Percentiles rank a stretch among this genome's conserved stretches.
Evolutionary conservation across 2,888 invertebrate genomes (phyloP).

Genomic region (Limnephilus marmoratus): DNA sequence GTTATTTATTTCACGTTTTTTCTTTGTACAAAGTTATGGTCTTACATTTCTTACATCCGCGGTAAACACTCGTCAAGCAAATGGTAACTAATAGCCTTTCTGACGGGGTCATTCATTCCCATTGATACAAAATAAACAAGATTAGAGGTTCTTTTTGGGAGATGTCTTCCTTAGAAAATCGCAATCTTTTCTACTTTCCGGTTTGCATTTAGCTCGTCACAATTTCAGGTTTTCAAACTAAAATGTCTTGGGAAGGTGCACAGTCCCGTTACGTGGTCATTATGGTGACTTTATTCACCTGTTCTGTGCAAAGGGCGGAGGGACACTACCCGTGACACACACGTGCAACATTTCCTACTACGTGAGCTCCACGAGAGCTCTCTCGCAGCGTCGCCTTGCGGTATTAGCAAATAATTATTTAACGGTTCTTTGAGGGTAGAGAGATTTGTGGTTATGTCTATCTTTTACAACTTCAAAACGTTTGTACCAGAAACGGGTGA

Average conservation of each 20-base stretch:
- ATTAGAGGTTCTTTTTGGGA: neutral
- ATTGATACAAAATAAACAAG: neutral
- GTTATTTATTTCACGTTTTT: conserved; percentile 5
- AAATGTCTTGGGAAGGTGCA: neutral
- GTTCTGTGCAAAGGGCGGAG: neutral
- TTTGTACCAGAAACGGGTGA: neutral
- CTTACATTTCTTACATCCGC: neutral
- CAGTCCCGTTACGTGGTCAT: neutral
- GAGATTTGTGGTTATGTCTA: neutral
- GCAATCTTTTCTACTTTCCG: neutral
- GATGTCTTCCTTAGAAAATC: neutral
- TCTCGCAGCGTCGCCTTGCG: neutral
- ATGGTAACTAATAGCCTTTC: conserved; percentile 8
- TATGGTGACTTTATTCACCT: neutral
- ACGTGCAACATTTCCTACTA: neutral
- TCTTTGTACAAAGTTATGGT: neutral
- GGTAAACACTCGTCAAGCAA: conserved; percentile 13
- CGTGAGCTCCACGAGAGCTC: neutral
- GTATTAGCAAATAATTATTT: neutral
- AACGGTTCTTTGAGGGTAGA: neutral
- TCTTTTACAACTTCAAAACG: neutral
- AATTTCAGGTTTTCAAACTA: neutral
- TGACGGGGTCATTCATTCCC: conserved; percentile 6
- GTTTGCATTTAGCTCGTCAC: neutral
- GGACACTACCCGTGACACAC: neutral